phyloP scores from a whole-genome alignment of 2,888 invertebrate genomes.

The Eristalinus aeneus region DNA sequence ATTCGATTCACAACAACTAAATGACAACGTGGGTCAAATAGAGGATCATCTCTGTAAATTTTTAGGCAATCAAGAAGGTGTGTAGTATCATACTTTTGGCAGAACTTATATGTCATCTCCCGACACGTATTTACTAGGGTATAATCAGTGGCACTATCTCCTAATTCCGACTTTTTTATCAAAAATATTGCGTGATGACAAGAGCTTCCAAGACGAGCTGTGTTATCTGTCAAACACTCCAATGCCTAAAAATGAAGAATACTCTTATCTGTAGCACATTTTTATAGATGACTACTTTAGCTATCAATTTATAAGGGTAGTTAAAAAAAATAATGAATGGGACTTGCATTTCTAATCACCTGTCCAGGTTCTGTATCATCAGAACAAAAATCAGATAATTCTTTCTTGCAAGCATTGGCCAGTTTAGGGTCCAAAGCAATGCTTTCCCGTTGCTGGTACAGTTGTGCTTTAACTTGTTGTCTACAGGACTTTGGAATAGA shows the following conservation, averaged over 20 bases:
- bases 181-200: constrained; percentile 93
- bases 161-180: constrained; percentile 91
- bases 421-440: constrained; percentile 92
- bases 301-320: background rate
- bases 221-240: constrained; percentile 88
- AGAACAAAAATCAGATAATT: constrained; percentile 88
- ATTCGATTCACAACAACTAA: constrained; percentile 92
- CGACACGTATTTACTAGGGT: constrained; percentile 91
- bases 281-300: background rate
- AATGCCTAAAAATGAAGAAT: constrained; percentile 83
- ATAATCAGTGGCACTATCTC: constrained; percentile 93
- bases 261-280: background rate
- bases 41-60: constrained; percentile 87
- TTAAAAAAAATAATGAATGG: constrained; percentile 1
- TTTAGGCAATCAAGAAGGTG: constrained; percentile 90
- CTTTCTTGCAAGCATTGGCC: constrained; percentile 89
- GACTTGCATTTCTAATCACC: constrained; percentile 80
- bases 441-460: constrained; percentile 95
- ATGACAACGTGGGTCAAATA: constrained; percentile 92
- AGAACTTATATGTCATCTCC: constrained; percentile 92
- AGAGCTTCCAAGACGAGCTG: constrained; percentile 84
- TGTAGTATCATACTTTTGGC: constrained; percentile 86
- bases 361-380: constrained; percentile 85
- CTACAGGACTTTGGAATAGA: constrained; percentile 93
- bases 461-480: constrained; percentile 93